Evolutionary conservation across 2,113 vertebrate species (phyloP).

Genomic region (Campylomormyrus tamandua): DNA sequence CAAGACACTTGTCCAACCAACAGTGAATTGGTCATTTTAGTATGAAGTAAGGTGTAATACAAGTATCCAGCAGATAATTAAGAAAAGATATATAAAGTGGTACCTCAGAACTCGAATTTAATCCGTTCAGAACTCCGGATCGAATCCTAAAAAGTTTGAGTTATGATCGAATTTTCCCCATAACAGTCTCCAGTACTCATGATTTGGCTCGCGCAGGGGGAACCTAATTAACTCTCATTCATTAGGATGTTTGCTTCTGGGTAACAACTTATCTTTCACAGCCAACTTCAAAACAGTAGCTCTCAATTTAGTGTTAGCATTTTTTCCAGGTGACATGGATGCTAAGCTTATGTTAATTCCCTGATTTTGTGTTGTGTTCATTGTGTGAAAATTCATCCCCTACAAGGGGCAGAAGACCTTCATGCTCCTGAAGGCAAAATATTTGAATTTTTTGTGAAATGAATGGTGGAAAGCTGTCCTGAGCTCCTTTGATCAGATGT

Average conservation of each 20-base stretch:
- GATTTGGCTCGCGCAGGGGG: conserved; percentile 19
- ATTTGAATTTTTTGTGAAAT: not conserved
- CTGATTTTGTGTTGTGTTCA: not conserved
- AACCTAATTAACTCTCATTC: conserved; percentile 12
- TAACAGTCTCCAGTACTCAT: conserved; percentile 6
- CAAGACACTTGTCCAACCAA: not conserved
- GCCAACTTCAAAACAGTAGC: not conserved
- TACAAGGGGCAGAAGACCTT: not conserved
- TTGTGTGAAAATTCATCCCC: not conserved
- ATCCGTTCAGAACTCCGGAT: no score
- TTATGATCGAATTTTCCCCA: no score
- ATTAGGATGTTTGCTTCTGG: not conserved
- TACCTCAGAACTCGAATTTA: no score
- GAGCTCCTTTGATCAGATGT: not conserved
- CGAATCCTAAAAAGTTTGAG: no score
- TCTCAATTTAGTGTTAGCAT: not conserved
- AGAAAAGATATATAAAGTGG: not conserved
- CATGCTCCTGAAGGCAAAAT: not conserved
- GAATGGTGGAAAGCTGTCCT: not conserved
- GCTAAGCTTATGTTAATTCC: not conserved
- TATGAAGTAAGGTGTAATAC: not conserved
- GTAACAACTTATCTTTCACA: not conserved
- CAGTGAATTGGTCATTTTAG: not conserved
- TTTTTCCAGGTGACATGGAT: not conserved
- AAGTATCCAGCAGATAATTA: not conserved